Conservation (phyloP, 2,888 invertebrate species). For the Prionchulus punctatus region DNA sequence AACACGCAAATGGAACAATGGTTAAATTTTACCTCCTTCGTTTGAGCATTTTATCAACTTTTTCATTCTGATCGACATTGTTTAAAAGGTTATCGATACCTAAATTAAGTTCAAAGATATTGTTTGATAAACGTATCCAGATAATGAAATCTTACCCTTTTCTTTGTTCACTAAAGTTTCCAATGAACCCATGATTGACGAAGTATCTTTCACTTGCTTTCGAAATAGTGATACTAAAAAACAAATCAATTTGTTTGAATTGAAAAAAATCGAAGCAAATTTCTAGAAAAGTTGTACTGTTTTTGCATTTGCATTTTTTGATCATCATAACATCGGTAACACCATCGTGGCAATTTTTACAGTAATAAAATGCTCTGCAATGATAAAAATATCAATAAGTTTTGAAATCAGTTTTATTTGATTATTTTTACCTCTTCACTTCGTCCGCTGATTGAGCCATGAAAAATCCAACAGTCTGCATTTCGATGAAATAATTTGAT, state of each 20-base stretch:
- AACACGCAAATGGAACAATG: too few species aligned
- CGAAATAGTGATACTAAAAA: constrained; percentile 92
- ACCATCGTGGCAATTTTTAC: constrained; percentile 96
- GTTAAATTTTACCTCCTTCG: too few species aligned
- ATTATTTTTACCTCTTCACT: constrained; percentile 94
- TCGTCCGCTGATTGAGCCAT: constrained; percentile 99
- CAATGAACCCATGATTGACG: too few species aligned
- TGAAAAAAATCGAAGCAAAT: constrained; percentile 17
- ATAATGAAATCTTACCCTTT: too few species aligned
- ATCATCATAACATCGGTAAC: constrained; percentile 94
- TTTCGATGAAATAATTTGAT: constrained; percentile 67
- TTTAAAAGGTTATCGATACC: not conserved
- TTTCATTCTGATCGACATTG: too few species aligned
- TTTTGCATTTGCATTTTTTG: constrained; percentile 99
- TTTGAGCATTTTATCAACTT: too few species aligned
- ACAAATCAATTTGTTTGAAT: constrained; percentile 14
- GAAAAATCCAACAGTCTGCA: constrained; percentile 98
- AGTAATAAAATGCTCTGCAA: constrained; percentile 92
- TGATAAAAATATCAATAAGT: not conserved
- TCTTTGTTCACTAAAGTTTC: too few species aligned
- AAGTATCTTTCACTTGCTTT: constrained; percentile 69
- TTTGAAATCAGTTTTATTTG: not conserved
- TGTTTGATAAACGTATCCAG: not conserved
- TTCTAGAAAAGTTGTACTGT: constrained; percentile 54
- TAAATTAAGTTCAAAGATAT: not conserved